Base-by-base conservation (phyloP, 2,888 invertebrate species). In the Biston stratarius region DNA sequence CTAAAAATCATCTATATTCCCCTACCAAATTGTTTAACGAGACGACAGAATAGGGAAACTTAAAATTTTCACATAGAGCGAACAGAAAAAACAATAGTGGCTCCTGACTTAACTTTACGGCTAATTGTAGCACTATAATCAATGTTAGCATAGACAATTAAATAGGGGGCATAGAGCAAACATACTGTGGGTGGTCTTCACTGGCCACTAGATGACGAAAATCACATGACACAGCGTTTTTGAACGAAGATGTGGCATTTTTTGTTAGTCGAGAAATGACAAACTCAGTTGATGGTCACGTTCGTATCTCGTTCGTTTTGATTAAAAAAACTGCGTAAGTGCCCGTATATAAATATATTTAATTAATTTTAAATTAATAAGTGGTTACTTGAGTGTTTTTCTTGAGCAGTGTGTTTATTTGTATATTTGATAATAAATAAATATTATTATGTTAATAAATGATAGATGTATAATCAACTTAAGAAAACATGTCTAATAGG, bases 121-220 rank as follows among this genome's bases (percentile, higher is more conserved):
- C 42, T 44, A 42, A n/a, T 44, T 7, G 55, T 44, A 33, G 42
- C 42, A 53, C 11, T 40, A 33, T 55, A 85, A 85, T 87, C 83
- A 85, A 87, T 91, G 89, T 92, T 92, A 89, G 86, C 81, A 74
- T 82, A 84, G 83, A 81, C 91, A 90, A 92, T 92, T 92, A 93
- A 91, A 91, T 59, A 83, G 79, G 83, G 83, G 82, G 87, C 86
- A 78, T 74, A 73, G 77, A 71, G 79, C 76, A 85, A 90, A 92
- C 82, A 89, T 65, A 65, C 77, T 34, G 86, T 92, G 93, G 90
- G 93, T 92, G 93, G 91, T 82, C 88, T 66, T 8, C 47, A 61
- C 70, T 72, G 71, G 62, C 69, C 71, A 70, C 71, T 72, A 59
- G 52, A 75, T 74, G 83, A 78, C 75, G 77, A 79, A 80, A 80